Base-by-base conservation (phyloP, 2,888 invertebrate genomes). In the Ichneumoninae sp. region DNA sequence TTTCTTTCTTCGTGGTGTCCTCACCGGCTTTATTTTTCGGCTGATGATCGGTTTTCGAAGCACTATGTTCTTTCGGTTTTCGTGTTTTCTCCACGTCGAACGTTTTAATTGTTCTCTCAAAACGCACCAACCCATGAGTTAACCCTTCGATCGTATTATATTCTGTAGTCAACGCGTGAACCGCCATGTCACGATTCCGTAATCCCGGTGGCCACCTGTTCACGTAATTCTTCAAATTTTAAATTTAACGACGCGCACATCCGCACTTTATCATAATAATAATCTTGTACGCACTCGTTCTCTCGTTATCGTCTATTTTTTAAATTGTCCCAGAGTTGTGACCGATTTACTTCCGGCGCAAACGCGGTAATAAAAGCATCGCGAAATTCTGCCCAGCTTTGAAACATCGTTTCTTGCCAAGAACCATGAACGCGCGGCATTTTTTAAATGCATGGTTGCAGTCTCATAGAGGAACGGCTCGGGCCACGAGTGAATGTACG, bases 211-310 rank as follows among this genome's bases (percentile, higher is more conserved):
- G 79, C 54, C 0, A 86, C 36, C 30, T 85, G 77, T 5, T 82
- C 69, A 1, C 83, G 80, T 1, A 77, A 54, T 54, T 86, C 82
- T 13, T 75, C 68, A 26, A 84, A 80, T 0, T 60, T 19, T 4
- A 85, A 52, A 47, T 70, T 40, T 3, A 87, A 19, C 2, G 82
- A 40, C 0, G 66, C 77, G 76, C 80, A 84, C 52, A 87, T 54
- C 30, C 78, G 71, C 13, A 85, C 77, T 44, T 82, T 87, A 4
- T 82, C 83, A 3, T 85, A 82, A 30, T 70, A 85, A 54, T 86
- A 86, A 1, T 76, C 57, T 0, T 84, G 84, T 3, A 84, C 8
- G 0, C 0, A 71, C 74, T 50, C 60, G 50, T 57, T 83, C 54
- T 30, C n/a, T 1, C 54, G 52, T 71, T 84, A 84, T 0, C 72